Evolutionary conservation across 2,113 vertebrate genomes (phyloP).

Genomic region (Arenaria interpres): DNA sequence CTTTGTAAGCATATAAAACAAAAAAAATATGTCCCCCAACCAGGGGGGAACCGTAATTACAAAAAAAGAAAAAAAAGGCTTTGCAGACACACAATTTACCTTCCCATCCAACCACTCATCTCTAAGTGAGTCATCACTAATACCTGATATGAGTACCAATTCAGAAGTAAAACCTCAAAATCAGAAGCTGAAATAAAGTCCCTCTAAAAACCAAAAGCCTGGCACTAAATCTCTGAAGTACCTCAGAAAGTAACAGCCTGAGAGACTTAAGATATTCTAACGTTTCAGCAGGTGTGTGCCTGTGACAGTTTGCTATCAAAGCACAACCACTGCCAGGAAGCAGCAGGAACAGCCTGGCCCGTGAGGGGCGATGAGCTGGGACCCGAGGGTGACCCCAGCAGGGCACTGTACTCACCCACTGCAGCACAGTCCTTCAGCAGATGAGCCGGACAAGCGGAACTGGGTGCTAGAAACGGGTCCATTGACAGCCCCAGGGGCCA

Average conservation of each 20-base stretch:
- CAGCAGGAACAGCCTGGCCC: neutral
- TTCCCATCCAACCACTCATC: neutral
- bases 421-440: no score
- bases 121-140: neutral
- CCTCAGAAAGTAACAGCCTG: neutral
- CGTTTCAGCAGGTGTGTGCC: accelerated
- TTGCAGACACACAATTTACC: neutral
- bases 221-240: neutral
- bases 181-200: neutral
- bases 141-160: neutral
- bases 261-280: neutral
- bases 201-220: neutral
- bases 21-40: neutral
- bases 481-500: neutral
- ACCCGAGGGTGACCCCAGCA: neutral
- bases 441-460: accelerated
- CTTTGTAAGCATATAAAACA: neutral
- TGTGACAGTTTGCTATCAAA: no score
- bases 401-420: neutral
- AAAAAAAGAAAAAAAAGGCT: neutral
- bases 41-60: neutral
- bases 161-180: neutral
- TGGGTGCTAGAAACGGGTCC: neutral
- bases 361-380: no score
- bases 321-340: neutral